Evolutionary conservation across 2,888 invertebrate species (phyloP).

Genomic region (Charanyca ferruginea): DNA sequence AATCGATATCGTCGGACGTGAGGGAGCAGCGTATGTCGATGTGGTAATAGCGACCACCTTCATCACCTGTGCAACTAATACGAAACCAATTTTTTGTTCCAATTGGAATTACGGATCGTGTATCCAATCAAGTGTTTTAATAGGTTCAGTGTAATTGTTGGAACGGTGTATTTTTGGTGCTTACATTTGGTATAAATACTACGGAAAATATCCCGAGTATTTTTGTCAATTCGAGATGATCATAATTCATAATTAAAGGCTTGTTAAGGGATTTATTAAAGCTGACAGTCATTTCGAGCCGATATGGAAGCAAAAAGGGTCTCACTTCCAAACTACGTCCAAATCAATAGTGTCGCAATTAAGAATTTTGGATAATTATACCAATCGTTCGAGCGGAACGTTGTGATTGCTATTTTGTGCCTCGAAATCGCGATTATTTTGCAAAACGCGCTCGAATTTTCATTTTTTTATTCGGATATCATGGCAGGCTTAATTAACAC

Average conservation of each 20-base stretch:
- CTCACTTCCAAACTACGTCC: conserved; percentile 66
- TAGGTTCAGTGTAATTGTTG: conserved; percentile 27
- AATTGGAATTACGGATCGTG: conserved; percentile 39
- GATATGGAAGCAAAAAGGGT: conserved; percentile 62
- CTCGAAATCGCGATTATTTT: conserved; percentile 55
- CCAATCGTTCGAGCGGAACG: conserved; percentile 64
- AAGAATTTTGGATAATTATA: conserved; percentile 76
- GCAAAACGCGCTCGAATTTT: conserved; percentile 38
- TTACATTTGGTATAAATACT: conserved; percentile 23
- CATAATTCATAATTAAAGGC: conserved; percentile 30
- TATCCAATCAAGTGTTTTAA: conserved; percentile 53
- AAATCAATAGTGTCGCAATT: conserved; percentile 76
- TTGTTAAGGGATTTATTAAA: conserved; percentile 46
- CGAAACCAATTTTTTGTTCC: conserved; percentile 49
- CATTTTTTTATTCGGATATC: conserved; percentile 43
- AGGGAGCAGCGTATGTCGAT: conserved; percentile 42
- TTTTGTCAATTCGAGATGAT: conserved; percentile 25
- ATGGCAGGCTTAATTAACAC: conserved; percentile 53
- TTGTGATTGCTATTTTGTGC: conserved; percentile 61
- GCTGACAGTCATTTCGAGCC: conserved; percentile 10
- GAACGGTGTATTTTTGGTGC: conserved; percentile 18
- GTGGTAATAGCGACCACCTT: conserved; percentile 42
- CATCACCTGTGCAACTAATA: conserved; percentile 57
- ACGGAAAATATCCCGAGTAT: conserved; percentile 8
- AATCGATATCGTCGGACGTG: conserved; percentile 67